Percentiles rank a stretch among this genome's conserved stretches.
Conservation (phyloP, 30 jellyfish, hydroid and myxozoan species). For the Turritopsis dohrnii region DNA sequence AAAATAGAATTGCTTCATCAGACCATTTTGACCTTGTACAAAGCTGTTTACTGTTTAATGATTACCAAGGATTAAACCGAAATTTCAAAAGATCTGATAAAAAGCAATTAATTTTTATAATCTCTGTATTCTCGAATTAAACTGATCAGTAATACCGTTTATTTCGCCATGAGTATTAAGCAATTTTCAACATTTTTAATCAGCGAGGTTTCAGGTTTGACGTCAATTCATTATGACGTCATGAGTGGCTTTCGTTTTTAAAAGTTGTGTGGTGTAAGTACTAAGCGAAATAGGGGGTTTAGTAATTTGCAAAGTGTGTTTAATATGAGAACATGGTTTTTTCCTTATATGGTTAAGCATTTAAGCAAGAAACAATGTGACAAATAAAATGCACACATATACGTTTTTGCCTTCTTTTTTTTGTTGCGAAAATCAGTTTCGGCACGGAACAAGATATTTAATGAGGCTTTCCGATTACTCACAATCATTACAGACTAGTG, state of each 20-base stretch:
- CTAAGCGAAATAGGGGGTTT: too few species aligned
- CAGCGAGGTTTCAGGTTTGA: background rate
- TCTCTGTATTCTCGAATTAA: background rate
- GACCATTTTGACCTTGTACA: background rate
- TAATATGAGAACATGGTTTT: background rate
- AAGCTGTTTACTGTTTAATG: background rate
- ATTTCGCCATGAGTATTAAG: background rate
- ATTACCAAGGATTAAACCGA: background rate
- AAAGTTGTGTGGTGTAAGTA: background rate
- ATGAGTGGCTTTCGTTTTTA: background rate
- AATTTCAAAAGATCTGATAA: background rate
- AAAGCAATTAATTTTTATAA: background rate
- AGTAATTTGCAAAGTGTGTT: too few species aligned
- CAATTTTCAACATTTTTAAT: background rate
- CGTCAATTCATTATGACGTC: background rate
- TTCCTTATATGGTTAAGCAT: too few species aligned
- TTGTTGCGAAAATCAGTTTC: too few species aligned
- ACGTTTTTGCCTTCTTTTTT: too few species aligned
- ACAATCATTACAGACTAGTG: too few species aligned
- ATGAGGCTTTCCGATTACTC: too few species aligned
- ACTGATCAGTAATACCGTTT: background rate
- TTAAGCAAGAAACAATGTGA: too few species aligned
- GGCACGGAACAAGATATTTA: too few species aligned
- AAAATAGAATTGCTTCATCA: background rate
- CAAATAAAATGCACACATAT: too few species aligned